phyloP scores from a whole-genome alignment of 2,113 vertebrate species.

The Sceloporus tristichus region DNA sequence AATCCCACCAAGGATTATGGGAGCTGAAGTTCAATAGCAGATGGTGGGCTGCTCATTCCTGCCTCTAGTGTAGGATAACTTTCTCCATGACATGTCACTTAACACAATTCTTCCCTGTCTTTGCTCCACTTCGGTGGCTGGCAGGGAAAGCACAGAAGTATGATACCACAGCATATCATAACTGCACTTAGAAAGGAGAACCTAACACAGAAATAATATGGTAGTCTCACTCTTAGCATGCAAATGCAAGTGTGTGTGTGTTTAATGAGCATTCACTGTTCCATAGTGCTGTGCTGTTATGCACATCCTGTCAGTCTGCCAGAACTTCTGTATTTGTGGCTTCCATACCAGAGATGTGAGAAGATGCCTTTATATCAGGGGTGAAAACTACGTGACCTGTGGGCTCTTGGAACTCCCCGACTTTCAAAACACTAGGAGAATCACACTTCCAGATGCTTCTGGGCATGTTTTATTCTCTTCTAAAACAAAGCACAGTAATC shows the following conservation, averaged over 20 bases:
- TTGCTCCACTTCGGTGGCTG: background rate
- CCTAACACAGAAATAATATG: background rate
- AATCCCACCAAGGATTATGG: background rate
- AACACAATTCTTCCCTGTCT: background rate
- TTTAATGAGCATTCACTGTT: background rate
- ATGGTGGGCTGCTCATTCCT: no score
- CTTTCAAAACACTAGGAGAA: no score
- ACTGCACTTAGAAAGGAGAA: background rate
- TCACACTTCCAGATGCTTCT: no score
- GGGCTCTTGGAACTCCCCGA: no score
- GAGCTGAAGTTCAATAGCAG: no score
- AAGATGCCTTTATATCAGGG: background rate
- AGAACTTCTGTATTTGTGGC: background rate
- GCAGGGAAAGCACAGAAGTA: background rate
- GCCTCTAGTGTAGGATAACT: background rate
- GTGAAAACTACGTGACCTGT: no score
- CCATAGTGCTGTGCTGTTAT: background rate
- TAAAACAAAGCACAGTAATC: no score
- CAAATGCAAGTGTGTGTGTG: background rate
- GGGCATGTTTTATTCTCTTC: no score
- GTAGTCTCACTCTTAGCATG: background rate
- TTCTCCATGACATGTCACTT: background rate
- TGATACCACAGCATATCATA: background rate
- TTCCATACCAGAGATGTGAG: background rate
- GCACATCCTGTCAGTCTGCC: no score